Evolutionary conservation across 2,888 invertebrate genomes (phyloP).

Genomic region (Nysson spinosus): DNA sequence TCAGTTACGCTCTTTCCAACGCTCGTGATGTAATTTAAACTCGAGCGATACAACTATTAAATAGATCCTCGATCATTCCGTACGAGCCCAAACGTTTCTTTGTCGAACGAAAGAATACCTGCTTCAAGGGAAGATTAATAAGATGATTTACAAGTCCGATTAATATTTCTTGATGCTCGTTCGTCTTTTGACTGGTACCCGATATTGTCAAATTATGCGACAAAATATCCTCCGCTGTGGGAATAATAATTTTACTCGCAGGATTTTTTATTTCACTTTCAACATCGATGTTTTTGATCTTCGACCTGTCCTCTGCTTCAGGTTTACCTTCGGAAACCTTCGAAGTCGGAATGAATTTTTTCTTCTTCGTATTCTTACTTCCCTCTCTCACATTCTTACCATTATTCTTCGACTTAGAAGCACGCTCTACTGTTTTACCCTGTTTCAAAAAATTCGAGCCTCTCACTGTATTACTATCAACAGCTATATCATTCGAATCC

Average conservation of each 20-base stretch:
- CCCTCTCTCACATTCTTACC: conserved; percentile 24
- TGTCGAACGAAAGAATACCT: too few relatives aligned
- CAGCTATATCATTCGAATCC: conserved; percentile 17
- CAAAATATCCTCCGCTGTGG: conserved; percentile 54
- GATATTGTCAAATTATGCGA: conserved; percentile 68
- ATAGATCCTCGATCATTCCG: too few relatives aligned
- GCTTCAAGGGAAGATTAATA: conserved; percentile 66
- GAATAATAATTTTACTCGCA: conserved; percentile 15
- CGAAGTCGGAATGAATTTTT: conserved; percentile 10
- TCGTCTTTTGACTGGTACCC: conserved; percentile 52
- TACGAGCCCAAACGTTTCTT: too few relatives aligned
- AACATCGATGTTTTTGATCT: neutral
- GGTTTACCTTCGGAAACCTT: conserved; percentile 13
- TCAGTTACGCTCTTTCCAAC: too few relatives aligned
- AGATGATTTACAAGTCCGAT: conserved; percentile 69
- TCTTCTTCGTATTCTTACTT: conserved; percentile 20
- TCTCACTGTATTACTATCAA: conserved; percentile 1
- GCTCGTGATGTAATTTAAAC: too few relatives aligned
- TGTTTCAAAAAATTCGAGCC: conserved; percentile 1
- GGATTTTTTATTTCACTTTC: conserved; percentile 2
- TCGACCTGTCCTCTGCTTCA: neutral
- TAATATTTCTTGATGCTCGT: conserved; percentile 67
- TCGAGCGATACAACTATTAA: too few relatives aligned
- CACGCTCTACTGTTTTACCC: conserved; percentile 15
- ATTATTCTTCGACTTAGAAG: conserved; percentile 28